phyloP scores from a whole-genome alignment of 2,113 vertebrate genomes.

The Rallus limicola region DNA sequence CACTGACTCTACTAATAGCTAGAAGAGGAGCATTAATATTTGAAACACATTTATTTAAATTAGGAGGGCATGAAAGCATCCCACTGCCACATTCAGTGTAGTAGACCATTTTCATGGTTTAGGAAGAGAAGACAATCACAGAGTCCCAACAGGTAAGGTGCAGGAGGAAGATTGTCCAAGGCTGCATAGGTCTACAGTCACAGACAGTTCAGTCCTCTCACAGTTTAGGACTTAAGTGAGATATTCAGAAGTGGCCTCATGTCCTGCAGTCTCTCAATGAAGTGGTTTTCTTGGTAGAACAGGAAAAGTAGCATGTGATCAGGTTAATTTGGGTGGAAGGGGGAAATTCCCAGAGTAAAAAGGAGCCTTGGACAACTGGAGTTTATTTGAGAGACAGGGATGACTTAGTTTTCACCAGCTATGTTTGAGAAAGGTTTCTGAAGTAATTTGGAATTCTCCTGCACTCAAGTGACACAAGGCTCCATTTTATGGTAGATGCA shows the following conservation, averaged over 20 bases:
- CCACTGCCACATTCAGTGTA: background rate
- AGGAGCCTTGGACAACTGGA: background rate
- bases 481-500: background rate
- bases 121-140: background rate
- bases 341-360: background rate
- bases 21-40: background rate
- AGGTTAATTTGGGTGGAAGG: background rate
- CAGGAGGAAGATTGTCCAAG: background rate
- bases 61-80: background rate
- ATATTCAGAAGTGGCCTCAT: background rate
- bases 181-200: background rate
- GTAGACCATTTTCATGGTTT: background rate
- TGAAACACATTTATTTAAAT: background rate
- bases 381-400: background rate
- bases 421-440: background rate
- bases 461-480: background rate
- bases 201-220: background rate
- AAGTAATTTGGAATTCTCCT: background rate
- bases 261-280: background rate
- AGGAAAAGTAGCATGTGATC: background rate
- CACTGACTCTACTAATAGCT: background rate
- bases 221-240: background rate
- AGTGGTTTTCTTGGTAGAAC: background rate
- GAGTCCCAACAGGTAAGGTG: background rate
- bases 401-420: background rate